Evolutionary conservation across 1,140 invertebrate genomes (phyloP).

Genomic region (Plutomurus gul): DNA sequence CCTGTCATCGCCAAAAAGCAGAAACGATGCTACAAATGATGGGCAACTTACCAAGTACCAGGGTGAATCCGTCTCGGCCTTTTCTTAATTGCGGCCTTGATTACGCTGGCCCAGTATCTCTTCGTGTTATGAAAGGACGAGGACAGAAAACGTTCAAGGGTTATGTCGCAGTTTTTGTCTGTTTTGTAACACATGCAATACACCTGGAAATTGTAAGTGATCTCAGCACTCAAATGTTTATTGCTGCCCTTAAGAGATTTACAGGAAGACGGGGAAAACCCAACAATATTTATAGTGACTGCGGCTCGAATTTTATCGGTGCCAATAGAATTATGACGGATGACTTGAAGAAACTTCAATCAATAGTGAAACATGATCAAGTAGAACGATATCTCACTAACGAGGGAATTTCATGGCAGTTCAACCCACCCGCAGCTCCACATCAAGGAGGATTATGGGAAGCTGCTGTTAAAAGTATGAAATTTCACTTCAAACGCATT

Average conservation of each 20-base stretch:
- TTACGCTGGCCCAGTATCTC: constrained; percentile 54
- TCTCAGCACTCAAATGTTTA: constrained; percentile 48
- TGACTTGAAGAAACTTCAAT: neutral
- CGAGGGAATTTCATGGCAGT: constrained; percentile 53
- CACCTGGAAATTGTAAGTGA: constrained; percentile 53
- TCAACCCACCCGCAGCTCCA: constrained; percentile 53
- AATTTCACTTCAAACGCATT: constrained; percentile 48
- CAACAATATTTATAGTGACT: constrained; percentile 52
- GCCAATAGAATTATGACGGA: neutral
- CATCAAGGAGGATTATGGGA: constrained; percentile 55
- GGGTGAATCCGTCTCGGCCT: constrained; percentile 21
- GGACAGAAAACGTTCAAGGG: constrained; percentile 59
- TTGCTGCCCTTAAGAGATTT: constrained; percentile 53
- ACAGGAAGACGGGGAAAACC: constrained; percentile 50
- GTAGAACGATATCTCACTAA: neutral
- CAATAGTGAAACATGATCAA: neutral
- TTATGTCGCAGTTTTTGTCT: constrained; percentile 54
- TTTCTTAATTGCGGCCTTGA: constrained; percentile 54
- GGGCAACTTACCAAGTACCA: constrained; percentile 54
- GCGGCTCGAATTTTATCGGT: constrained; percentile 52
- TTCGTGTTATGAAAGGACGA: neutral
- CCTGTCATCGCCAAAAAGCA: constrained; percentile 44
- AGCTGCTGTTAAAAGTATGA: constrained; percentile 52
- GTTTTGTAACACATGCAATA: constrained; percentile 50
- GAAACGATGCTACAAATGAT: constrained; percentile 48